Evolutionary conservation across 2,797 vertebrate genomes (phyloP).

Genomic region (Peromyscus nudipes): DNA sequence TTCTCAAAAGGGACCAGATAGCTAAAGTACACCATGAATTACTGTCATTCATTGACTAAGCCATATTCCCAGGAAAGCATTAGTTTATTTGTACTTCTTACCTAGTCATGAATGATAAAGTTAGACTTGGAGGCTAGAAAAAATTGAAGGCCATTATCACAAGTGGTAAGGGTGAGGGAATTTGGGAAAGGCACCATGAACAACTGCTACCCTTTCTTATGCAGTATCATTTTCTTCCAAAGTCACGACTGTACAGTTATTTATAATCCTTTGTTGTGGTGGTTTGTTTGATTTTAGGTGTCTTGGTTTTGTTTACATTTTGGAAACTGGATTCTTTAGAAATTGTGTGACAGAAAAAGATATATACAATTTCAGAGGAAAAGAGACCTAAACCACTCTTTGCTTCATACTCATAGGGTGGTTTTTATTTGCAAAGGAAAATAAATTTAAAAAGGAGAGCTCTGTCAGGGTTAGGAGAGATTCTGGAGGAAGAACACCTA

Average conservation of each 20-base stretch:
- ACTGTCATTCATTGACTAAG: constrained; percentile 27
- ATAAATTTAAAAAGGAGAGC: constrained; percentile 24
- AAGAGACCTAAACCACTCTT: constrained; percentile 52
- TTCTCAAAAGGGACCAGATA: constrained; percentile 14
- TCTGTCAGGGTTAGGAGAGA: constrained; percentile 2
- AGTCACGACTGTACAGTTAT: background rate
- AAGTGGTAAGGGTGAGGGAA: background rate
- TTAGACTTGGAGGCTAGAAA: background rate
- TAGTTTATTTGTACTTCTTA: constrained; percentile 39
- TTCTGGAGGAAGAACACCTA: background rate
- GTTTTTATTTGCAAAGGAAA: constrained; percentile 66
- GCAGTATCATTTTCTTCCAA: constrained; percentile 2
- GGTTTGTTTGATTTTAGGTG: background rate
- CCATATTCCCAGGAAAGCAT: background rate
- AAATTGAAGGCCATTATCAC: background rate
- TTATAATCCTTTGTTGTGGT: background rate
- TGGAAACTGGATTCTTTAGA: constrained; percentile 51
- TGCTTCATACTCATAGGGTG: background rate
- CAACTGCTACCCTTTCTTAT: background rate
- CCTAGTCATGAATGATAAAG: constrained; percentile 3
- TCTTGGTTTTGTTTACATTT: background rate
- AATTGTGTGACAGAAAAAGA: constrained; percentile 44
- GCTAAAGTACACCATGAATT: background rate
- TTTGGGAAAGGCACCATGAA: background rate
- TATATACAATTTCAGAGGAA: constrained; percentile 44